phyloP scores from a whole-genome alignment of 2,113 vertebrate genomes.

The Perca flavescens region DNA sequence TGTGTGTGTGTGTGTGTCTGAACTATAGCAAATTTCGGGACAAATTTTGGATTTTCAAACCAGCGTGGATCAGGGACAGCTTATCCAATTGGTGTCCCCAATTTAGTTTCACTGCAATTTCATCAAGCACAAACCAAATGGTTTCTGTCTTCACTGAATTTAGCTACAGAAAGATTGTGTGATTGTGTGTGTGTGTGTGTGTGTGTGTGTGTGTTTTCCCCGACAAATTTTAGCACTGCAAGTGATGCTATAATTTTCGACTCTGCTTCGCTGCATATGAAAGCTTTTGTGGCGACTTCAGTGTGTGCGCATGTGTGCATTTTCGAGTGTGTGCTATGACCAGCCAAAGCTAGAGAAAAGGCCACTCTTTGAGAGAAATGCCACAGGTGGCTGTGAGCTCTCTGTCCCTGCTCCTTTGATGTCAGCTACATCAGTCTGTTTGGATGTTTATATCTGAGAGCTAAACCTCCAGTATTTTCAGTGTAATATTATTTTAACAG shows the following conservation, averaged over 20 bases:
- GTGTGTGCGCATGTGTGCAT: conserved; percentile 31
- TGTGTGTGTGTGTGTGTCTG: not conserved
- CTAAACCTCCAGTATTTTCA: conserved; percentile 45
- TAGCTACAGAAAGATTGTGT: not conserved
- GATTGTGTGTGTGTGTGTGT: conserved; percentile 17
- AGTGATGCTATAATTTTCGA: conserved; percentile 26
- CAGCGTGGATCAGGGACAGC: not conserved
- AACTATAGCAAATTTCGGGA: not conserved
- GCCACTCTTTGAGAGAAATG: conserved; percentile 69
- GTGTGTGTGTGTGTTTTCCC: conserved; percentile 28
- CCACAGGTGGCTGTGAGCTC: conserved; percentile 68
- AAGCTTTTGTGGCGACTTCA: conserved; percentile 29
- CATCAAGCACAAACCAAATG: not conserved
- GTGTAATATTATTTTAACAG: conserved; percentile 24
- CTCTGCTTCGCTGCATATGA: conserved; percentile 14
- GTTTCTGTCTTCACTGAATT: not conserved
- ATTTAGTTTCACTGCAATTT: conserved; percentile 5
- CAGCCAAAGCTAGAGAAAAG: conserved; percentile 62
- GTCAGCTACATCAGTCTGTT: conserved; percentile 52
- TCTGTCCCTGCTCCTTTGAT: conserved; percentile 75
- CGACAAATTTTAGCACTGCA: conserved; percentile 27
- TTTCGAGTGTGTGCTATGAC: conserved; percentile 23
- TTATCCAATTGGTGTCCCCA: not conserved
- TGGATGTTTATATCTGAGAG: conserved; percentile 53
- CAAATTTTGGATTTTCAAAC: not conserved